Base-by-base conservation (phyloP, 2,797 vertebrate genomes). In the Lutjanus argentimaculatus region DNA sequence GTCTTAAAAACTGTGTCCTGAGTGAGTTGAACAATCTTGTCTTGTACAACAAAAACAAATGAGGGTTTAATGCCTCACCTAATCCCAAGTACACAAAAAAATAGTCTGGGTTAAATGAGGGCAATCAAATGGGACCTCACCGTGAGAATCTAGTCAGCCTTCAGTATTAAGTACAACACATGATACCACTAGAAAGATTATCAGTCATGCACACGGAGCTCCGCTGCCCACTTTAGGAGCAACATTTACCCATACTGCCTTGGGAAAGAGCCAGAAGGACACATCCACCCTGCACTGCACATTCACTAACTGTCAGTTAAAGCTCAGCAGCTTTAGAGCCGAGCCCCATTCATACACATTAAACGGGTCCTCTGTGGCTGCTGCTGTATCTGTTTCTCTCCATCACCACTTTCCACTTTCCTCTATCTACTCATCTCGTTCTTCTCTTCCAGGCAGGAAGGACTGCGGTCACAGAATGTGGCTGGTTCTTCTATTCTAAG, bases 161-260 rank as follows among this genome's bases (percentile, higher is more conserved):
- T 22, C 51, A 78, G 75, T 73, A 80, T 84, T 80, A 86, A 80
- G 63, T 67, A 58, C 65, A 75, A 83, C 84, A 84, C 87, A 86
- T 68, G 73, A 84, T 40, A 84, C 63, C 70, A 52, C 17, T 58
- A 40, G 73, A 89, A 77, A 90, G 76, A 88, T 89, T 84, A 88
- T 70, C 45, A 68, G 80, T 76, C 82, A 77, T 80, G 75, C 68
- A 83, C 77, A 71, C 52, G 52, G 80, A 66, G 74, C 69, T 42
- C 67, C 12, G 10, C 72, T 19, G 56, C 59, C 70, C 3, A 49
- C 75, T 83, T 62, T 46, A 82, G 77, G 69, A 85, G 71, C 72
- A 56, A 72, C 77, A 59, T 85, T 88, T 87, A 87, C 77, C 87
- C 83, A 85, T 19, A 77, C 51, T 77, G 75, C 88, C 67, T 79